Evolutionary conservation across 1,140 invertebrate genomes (phyloP), one percentile per base, ranked within the genome.

Genomic region (Subanguina moxae): DNA sequence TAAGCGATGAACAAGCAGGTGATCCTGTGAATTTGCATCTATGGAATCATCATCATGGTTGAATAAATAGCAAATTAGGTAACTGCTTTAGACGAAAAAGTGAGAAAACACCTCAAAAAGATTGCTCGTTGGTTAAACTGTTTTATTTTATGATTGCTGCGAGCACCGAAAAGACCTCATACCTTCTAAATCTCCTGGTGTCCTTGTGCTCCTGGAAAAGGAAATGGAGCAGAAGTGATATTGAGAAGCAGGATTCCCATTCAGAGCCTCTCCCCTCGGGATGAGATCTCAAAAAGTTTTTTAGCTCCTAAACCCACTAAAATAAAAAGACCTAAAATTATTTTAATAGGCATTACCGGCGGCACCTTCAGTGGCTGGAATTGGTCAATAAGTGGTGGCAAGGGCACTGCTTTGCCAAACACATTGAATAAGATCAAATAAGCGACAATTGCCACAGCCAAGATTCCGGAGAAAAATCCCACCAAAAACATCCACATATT

Each of bases 141-240:
- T n/a, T n/a, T n/a, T n/a, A n/a, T n/a, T n/a, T n/a, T n/a, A n/a
- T n/a, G n/a, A n/a, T n/a, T n/a, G n/a, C n/a, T n/a, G n/a, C n/a
- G n/a, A 43, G 11, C 32, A 21, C 5, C 28, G n/a, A 61, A 61
- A 25, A 7, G 28, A 59, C 7, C 19, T 21, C 19, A 32, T 61
- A 79, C 78, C 78, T 74, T 46, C 77, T 68, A 46, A 80, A 76
- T 32, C 67, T 56, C 17, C 78, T 56, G 1, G 78, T 79, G 64
- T 80, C 78, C 42, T 78, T 80, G 72, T 77, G 75, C 48, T 80
- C 78, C 57, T 81, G 78, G 57, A 72, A 80, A 5, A 80, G 65
- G 59, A 81, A 82, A 27, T 80, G 78, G 19, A 80, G 62, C 11
- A 80, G 64, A 1, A 81, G 62, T 56, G 66, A 74, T 8, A 80